These are phyloP conservation scores for Myotis findleyi DNA, from an alignment of 2,797 vertebrate genomes.

Conservation along the genomic window DNA sequence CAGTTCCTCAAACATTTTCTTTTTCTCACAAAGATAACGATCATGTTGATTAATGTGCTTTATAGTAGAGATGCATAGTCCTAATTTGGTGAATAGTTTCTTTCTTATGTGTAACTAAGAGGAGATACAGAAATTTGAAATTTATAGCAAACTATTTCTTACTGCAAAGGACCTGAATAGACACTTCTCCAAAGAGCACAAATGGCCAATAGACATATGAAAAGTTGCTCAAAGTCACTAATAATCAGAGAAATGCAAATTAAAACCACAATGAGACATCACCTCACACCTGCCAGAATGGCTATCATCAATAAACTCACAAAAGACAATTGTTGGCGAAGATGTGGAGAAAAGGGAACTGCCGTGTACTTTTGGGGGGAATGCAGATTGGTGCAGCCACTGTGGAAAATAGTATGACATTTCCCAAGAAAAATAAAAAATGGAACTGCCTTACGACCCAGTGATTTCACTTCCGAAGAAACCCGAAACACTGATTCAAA, in stretches of 20 bases:
- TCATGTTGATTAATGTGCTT: conserved; percentile 45
- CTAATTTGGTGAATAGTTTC: conserved; percentile 22
- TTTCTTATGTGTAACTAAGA: conserved; percentile 18
- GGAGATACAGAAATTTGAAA: not conserved
- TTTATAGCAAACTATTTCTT: conserved; percentile 14
- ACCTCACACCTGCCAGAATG: not conserved
- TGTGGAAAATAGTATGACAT: not conserved
- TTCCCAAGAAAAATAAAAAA: not conserved
- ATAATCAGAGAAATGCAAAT: not conserved
- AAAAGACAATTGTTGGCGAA: not conserved
- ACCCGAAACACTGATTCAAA: not conserved
- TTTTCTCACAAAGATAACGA: conserved; percentile 50
- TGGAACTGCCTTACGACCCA: not conserved
- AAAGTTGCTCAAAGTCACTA: not conserved
- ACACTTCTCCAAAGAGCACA: not conserved
- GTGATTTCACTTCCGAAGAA: not conserved
- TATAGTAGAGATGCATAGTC: not conserved
- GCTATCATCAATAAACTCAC: not conserved
- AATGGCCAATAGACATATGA: not conserved
- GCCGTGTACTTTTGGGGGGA: not conserved
- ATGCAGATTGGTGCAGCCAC: not conserved
- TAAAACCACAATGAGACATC: not conserved
- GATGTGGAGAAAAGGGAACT: not conserved
- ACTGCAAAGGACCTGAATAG: not conserved
- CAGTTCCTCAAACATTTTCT: not conserved